Conservation (phyloP, 2,797 vertebrate species). For the Pangasius djambal region DNA sequence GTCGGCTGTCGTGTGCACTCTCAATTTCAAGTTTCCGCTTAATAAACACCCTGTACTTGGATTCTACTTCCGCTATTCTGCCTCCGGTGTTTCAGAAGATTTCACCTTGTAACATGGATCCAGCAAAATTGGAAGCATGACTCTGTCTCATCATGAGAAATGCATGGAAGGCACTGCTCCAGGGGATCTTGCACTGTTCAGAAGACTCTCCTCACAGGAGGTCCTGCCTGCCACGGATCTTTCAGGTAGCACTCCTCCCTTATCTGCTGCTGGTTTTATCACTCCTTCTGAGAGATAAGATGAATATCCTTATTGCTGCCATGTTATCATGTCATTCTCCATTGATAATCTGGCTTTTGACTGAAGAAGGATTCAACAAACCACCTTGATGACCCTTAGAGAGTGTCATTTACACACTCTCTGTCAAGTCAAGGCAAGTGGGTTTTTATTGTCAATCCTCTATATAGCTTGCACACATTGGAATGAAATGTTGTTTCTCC, state of each 20-base stretch:
- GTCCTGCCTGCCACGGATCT: background rate
- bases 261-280: conserved; percentile 17
- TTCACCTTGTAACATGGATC: conserved; percentile 3
- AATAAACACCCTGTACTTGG: background rate
- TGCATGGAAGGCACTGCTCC: background rate
- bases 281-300: conserved; percentile 12
- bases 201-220: background rate
- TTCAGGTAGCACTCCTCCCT: background rate
- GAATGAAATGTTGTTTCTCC: too few relatives aligned
- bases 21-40: background rate
- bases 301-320: background rate
- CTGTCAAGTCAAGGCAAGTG: background rate
- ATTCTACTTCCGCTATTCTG: background rate
- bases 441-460: too few relatives aligned
- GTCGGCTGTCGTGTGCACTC: background rate
- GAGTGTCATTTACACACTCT: background rate
- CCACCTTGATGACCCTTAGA: conserved; percentile 7
- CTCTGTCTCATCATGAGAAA: background rate
- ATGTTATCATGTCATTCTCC: background rate
- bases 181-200: background rate
- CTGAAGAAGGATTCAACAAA: background rate
- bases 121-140: background rate
- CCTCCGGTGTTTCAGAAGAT: background rate
- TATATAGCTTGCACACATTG: too few relatives aligned
- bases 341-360: conserved; percentile 8